Base-by-base conservation (phyloP, 2,888 invertebrate species). In the Tenthredo notha region DNA sequence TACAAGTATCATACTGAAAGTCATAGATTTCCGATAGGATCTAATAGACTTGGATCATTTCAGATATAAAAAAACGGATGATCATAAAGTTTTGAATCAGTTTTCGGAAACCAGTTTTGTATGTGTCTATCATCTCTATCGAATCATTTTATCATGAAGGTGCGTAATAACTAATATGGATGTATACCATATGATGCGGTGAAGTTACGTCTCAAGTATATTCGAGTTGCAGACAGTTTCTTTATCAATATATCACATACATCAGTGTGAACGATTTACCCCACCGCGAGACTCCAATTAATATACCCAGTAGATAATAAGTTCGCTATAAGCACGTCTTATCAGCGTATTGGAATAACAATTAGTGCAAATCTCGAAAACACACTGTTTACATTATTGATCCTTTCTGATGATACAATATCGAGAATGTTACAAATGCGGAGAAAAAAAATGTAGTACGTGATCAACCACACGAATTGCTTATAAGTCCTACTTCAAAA, bases 331-430 rank as follows among this genome's bases (percentile, higher is more conserved):
- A 43, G 33, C 54, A 29, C 15, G 33, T 77, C 47, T 77, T 50
- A 50, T 33, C 40, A 21, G 37, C 21, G 21, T 80, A 25, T 21
- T 37, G 12, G 61, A 58, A 80, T 61, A 80, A 80, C 40, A 80
- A 61, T 80, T 80, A 80, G 21, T 61, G 61, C 61, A 5, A 61
- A 80, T 80, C 80, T 58, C 40, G 80, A 61, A 80, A 80, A 80
- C 80, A 80, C 47, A 80, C n/a, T 80, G 33, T 77, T 54, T 77
- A 33, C 54, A 77, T n/a, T 50, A 18, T 33, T 29, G 50, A 77
- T 40, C 21, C 61, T 61, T 15, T 25, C n/a, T 18, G 25, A 7
- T 29, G 77, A 33, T 50, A 29, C 47, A 77, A 54, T 54, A 47
- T 50, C 33, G 33, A 21, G 58, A 21, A 40, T 40, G 61, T 80